phyloP scores from a whole-genome alignment of 2,113 vertebrate genomes.

The Lamprotornis superbus region DNA sequence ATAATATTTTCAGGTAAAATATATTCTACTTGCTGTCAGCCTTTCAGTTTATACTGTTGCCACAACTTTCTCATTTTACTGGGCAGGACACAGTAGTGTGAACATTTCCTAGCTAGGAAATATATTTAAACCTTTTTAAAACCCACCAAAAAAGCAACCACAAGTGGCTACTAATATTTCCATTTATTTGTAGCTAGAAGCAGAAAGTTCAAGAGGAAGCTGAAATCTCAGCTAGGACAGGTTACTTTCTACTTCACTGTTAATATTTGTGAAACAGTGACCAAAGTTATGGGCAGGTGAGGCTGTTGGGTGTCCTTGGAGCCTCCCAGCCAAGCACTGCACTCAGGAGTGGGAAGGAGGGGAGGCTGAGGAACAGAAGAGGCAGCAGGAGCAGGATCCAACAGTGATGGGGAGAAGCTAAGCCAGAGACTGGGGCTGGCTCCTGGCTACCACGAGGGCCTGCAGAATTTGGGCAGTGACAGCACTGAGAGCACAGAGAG shows the following conservation, averaged over 20 bases:
- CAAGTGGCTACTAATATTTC: neutral
- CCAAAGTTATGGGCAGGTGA: neutral
- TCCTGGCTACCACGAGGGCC: neutral
- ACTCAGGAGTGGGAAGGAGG: neutral
- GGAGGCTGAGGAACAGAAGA: neutral
- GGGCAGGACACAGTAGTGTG: neutral
- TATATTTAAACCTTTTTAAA: neutral
- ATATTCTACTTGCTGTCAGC: neutral
- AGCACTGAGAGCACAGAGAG: neutral
- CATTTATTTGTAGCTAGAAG: neutral
- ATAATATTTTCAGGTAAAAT: neutral
- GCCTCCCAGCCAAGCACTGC: neutral
- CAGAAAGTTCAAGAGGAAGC: neutral
- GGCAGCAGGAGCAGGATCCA: neutral
- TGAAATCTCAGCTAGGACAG: neutral
- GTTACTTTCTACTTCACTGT: neutral
- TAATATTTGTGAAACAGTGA: neutral
- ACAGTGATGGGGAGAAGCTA: neutral
- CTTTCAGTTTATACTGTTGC: neutral
- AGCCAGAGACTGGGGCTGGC: neutral
- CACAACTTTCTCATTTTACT: neutral
- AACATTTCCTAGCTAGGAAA: neutral
- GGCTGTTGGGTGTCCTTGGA: neutral
- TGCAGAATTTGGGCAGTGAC: neutral
- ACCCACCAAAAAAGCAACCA: neutral